Conservation (phyloP, 2,888 invertebrate species). For the Psylliodes chrysocephalus region DNA sequence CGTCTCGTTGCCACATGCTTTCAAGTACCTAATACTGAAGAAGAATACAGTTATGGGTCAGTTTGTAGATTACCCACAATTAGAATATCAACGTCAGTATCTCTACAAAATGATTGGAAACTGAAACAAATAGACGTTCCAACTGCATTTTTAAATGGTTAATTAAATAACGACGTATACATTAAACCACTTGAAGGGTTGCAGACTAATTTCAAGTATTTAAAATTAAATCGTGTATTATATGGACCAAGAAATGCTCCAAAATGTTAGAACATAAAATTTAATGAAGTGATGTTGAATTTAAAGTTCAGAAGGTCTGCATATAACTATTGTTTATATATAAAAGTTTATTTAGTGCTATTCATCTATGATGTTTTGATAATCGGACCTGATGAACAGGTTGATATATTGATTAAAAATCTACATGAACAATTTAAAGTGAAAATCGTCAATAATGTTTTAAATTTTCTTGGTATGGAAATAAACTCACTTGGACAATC, state of each 20-base stretch:
- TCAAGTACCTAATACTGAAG: too few species aligned
- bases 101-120: neutral
- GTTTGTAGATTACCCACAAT: too few species aligned
- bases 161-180: neutral
- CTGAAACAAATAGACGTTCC: neutral
- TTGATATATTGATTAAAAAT: too few species aligned
- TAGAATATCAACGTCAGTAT: too few species aligned
- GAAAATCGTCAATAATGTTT: constrained; percentile 23
- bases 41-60: too few species aligned
- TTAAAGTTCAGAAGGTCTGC: constrained; percentile 38
- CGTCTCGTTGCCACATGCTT: too few species aligned
- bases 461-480: constrained; percentile 35
- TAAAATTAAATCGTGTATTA: constrained; percentile 24
- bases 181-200: neutral
- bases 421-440: constrained; percentile 34
- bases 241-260: constrained; percentile 43
- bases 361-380: too few species aligned
- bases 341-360: constrained; percentile 31
- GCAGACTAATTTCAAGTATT: neutral
- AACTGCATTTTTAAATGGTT: too few species aligned
- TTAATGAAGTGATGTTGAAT: constrained; percentile 38
- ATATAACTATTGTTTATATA: constrained; percentile 39
- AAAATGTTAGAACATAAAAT: too few species aligned
- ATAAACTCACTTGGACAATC: too few species aligned
- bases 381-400: constrained; percentile 14